Base-by-base conservation (phyloP, 92 coral and sea anemone genomes). In the Plumapathes pennacea region DNA sequence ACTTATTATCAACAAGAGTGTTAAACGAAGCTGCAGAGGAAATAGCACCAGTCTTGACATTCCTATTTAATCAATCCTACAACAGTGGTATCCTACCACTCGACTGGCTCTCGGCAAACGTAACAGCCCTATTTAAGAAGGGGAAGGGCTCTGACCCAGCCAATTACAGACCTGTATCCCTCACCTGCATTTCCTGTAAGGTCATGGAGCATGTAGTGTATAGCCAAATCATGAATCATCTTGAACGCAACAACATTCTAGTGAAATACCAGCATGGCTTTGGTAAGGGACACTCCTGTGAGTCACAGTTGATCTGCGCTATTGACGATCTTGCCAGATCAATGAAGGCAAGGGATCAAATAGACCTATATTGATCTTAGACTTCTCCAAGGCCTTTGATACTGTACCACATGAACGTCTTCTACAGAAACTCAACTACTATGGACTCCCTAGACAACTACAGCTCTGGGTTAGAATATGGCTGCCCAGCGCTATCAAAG, bases 381-480 rank as follows among this genome's bases (percentile, higher is more conserved):
- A 44, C 20, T 62, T 44, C 36, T 10, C 8, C 22, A 62, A 62
- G 25, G 59, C 58, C 2, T 42, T 60, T 43, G 67, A 60, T 28
- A 3, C 46, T 20, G 57, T 60, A 18, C 48, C 64, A 38, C 64
- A 57, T 31, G 71, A 49, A 47, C 38, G 62, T 11, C 46, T 63
- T 31, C 62, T 52, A 20, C 45, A 27, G 38, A 62, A 62, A 31
- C 58, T 62, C 19, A 17, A 45, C 3, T 38, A 40, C 28, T 60
- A 60, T 60, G 67, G 53, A 2, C 25, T 60, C 22, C 59, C 51
- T 38, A 20, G 26, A 23, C 64, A 54, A 41, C 75, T 53, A 25
- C 65, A 53, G 41, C 67, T 28, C 4, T 57, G 67, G 76, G 57
- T 69, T 20, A 69, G 67, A 45, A 54, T 67, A 69, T 69, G 67